Conservation (phyloP, 2,888 invertebrate genomes). For the Eumacrocentrus americanus region DNA sequence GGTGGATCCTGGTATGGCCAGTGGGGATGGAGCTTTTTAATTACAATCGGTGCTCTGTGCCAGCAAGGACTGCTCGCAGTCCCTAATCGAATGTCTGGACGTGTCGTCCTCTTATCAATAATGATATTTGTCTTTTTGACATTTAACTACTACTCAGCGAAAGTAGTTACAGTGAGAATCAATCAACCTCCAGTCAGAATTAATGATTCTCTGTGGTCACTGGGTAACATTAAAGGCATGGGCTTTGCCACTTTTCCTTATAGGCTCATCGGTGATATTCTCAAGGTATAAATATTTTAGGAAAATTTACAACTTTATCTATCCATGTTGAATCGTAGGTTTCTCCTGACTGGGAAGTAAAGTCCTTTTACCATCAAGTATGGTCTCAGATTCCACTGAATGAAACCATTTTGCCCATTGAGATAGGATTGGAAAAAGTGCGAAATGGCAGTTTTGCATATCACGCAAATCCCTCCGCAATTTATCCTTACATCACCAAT, state of each 20-base stretch:
- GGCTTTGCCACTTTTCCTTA: not conserved
- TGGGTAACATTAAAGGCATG: no score
- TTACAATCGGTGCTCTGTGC: constrained; percentile 23
- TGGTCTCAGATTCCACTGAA: not conserved
- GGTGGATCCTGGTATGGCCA: not conserved
- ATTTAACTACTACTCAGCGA: constrained; percentile 53
- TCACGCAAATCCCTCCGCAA: constrained; percentile 50
- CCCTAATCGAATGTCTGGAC: not conserved
- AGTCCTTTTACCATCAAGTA: no score
- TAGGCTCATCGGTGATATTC: constrained; percentile 40
- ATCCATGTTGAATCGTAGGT: not conserved
- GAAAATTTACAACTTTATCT: not conserved
- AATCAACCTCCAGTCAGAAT: constrained; percentile 47
- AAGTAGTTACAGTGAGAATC: constrained; percentile 52
- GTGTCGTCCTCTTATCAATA: constrained; percentile 38
- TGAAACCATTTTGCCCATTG: constrained; percentile 13
- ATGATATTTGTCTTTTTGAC: constrained; percentile 49
- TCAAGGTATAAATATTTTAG: constrained; percentile 39
- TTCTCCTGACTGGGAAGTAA: no score
- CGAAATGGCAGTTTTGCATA: constrained; percentile 50
- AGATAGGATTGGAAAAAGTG: constrained; percentile 48
- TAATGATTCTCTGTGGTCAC: not conserved
- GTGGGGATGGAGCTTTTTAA: not conserved
- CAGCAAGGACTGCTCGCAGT: constrained; percentile 28
- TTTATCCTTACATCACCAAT: constrained; percentile 49